Conservation (phyloP, 2,888 invertebrate genomes). For the Neoscelio sp. region DNA sequence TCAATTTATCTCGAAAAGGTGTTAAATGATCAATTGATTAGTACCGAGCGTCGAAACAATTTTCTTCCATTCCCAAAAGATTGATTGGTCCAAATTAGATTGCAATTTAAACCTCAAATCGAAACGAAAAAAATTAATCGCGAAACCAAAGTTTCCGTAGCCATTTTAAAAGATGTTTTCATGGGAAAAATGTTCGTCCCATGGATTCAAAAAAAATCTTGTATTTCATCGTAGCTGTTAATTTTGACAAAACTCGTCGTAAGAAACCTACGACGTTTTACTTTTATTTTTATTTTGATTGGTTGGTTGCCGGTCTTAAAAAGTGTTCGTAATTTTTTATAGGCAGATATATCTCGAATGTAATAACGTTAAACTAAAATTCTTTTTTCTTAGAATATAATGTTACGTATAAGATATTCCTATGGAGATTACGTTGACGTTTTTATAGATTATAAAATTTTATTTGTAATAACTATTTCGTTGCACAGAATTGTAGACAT, state of each 20-base stretch:
- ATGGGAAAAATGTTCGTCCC: too few species aligned
- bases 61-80: background rate
- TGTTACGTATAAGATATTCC: conserved; percentile 34
- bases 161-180: too few species aligned
- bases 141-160: too few species aligned
- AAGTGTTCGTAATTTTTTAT: conserved; percentile 3
- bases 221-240: too few species aligned
- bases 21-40: conserved; percentile 4
- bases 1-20: conserved; percentile 8
- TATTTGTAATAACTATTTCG: conserved; percentile 44
- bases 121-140: too few species aligned
- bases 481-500: conserved; percentile 28
- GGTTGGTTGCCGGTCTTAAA: background rate
- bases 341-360: background rate
- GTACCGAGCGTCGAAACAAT: too few species aligned
- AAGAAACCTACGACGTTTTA: too few species aligned
- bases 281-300: background rate
- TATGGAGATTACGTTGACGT: conserved; percentile 28
- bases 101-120: background rate
- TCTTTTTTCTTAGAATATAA: conserved; percentile 25
- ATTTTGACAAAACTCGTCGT: too few species aligned
- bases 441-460: conserved; percentile 46
- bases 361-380: conserved; percentile 1
- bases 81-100: background rate
- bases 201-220: too few species aligned